Evolutionary conservation across 1,140 invertebrate genomes (phyloP).

Genomic region (Drosophila ohnishii): DNA sequence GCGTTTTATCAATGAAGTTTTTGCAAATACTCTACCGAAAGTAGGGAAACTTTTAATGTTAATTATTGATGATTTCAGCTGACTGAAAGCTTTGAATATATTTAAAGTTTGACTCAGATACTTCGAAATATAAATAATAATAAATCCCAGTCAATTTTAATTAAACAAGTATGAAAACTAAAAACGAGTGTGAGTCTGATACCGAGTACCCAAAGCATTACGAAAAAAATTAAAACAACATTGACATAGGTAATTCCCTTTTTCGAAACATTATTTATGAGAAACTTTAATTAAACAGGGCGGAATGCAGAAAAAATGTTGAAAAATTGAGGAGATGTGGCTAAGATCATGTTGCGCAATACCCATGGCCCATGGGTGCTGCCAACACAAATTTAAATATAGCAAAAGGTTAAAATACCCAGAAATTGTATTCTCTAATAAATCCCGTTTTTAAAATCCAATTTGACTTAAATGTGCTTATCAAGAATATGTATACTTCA

Average conservation of each 20-base stretch:
- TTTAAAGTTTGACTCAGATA: too few species aligned
- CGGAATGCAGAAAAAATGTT: not conserved
- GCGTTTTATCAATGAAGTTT: conserved; percentile 48
- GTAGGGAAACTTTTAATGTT: not conserved
- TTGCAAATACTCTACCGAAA: conserved; percentile 10
- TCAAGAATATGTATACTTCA: not conserved
- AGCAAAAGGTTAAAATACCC: not conserved
- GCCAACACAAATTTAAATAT: not conserved
- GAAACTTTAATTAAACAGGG: not conserved
- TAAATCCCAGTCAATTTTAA: not conserved
- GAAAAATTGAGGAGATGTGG: not conserved
- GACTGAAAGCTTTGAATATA: too few species aligned
- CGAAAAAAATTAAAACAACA: not conserved
- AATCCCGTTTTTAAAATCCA: not conserved
- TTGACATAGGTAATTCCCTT: not conserved
- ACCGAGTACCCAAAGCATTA: not conserved
- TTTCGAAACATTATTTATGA: not conserved
- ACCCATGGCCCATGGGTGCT: not conserved
- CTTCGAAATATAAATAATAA: too few species aligned
- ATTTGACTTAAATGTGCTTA: not conserved
- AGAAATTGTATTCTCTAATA: not conserved
- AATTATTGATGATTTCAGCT: not conserved
- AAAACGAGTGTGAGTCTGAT: too few species aligned
- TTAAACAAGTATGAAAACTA: not conserved
- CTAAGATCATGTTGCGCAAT: not conserved